These are phyloP conservation scores for Petrosia ficiformis DNA, from an alignment of 37 sponge, comb jelly and placozoan species.

Conservation along the genomic window DNA sequence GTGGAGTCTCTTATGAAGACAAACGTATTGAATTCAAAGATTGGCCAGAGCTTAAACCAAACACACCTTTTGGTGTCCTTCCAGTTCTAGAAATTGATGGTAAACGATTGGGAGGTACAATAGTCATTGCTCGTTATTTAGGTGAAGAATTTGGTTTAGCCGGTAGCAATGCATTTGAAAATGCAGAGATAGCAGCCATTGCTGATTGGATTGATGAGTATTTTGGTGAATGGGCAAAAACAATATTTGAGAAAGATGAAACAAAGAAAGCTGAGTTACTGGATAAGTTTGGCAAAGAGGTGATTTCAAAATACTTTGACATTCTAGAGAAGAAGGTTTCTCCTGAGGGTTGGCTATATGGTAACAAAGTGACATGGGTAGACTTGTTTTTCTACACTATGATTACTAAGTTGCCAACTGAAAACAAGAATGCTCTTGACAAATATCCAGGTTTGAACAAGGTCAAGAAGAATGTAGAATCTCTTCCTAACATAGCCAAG, in stretches of 20 bases:
- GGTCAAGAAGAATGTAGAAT: conserved; percentile 21
- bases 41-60: conserved; percentile 22
- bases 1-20: conserved; percentile 44
- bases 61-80: conserved; percentile 37
- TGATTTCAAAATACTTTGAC: conserved; percentile 8
- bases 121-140: conserved; percentile 27
- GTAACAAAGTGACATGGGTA: conserved; percentile 29
- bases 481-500: conserved; percentile 48
- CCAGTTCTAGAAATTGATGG: conserved; percentile 64
- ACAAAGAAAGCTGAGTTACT: conserved; percentile 28
- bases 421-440: background rate
- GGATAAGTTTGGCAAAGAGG: conserved; percentile 14
- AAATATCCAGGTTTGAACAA: conserved; percentile 33
- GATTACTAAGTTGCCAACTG: background rate
- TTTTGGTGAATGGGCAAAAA: background rate
- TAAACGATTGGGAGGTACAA: conserved; percentile 34
- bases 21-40: conserved; percentile 13
- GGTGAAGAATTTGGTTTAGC: conserved; percentile 61
- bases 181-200: conserved; percentile 48
- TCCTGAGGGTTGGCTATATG: conserved; percentile 28
- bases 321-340: conserved; percentile 14
- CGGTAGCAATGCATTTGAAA: conserved; percentile 54
- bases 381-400: conserved; percentile 12
- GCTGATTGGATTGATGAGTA: conserved; percentile 42
- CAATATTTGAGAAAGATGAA: conserved; percentile 40